Conservation (phyloP, 2,888 invertebrate species). For the Apotomis betuletana region DNA sequence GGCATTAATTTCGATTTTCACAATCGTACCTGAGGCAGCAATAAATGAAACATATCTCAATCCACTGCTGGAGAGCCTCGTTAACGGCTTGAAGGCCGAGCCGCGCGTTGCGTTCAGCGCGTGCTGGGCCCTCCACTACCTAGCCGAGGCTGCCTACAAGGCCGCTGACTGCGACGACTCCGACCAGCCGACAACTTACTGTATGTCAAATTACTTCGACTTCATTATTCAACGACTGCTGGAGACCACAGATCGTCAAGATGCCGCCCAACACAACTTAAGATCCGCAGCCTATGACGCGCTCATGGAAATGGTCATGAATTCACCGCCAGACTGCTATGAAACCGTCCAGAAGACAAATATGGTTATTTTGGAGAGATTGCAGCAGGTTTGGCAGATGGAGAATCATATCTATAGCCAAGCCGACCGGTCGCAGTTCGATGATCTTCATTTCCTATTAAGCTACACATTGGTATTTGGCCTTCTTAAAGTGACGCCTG, state of each 20-base stretch:
- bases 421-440: slow-evolving; percentile 95
- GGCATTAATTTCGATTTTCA: slow-evolving; percentile 96
- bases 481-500: slow-evolving; percentile 94
- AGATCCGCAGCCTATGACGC: slow-evolving; percentile 99
- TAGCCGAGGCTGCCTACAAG: slow-evolving; percentile 98
- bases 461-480: slow-evolving; percentile 99
- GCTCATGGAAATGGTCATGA: slow-evolving; percentile 99
- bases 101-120: slow-evolving; percentile 99
- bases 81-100: slow-evolving; percentile 95
- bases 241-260: slow-evolving; percentile 96
- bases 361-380: slow-evolving; percentile 95
- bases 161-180: slow-evolving; percentile 88
- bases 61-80: slow-evolving; percentile 90
- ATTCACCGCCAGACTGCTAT: slow-evolving; percentile 98
- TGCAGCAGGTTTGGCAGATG: slow-evolving; percentile 97
- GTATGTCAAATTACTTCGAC: slow-evolving; percentile 96
- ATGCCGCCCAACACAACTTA: slow-evolving; percentile 96
- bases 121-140: slow-evolving; percentile 99
- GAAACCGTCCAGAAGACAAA: slow-evolving; percentile 98
- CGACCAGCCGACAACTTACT: slow-evolving; percentile 94
- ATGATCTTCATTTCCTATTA: slow-evolving; percentile 96
- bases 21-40: slow-evolving; percentile 97
- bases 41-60: slow-evolving; percentile 93
- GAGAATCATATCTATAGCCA: slow-evolving; percentile 94
- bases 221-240: slow-evolving; percentile 95